A percentile compares a stretch with the other conserved stretches of the same genome.
These are phyloP conservation scores for Tipula lateralis DNA, from an alignment of 2,888 invertebrate species.

Conservation along the genomic window DNA sequence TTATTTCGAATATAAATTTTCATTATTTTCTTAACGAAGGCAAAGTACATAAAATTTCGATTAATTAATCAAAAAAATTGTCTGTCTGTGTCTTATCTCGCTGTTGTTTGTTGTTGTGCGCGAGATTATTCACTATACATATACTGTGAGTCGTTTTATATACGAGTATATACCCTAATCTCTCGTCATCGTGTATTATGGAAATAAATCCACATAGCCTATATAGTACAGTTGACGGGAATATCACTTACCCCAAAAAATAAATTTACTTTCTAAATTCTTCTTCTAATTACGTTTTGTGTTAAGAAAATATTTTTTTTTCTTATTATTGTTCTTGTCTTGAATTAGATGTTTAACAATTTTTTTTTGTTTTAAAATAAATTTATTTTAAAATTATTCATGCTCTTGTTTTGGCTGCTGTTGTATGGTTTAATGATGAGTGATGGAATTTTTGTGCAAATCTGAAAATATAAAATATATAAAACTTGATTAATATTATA, in stretches of 20 bases:
- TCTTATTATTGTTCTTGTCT: neutral
- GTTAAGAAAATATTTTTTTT: neutral
- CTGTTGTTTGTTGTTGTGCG: neutral
- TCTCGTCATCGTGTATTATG: neutral
- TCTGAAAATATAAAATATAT: neutral
- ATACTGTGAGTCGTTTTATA: too few relatives aligned
- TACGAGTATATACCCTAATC: neutral
- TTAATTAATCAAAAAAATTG: neutral
- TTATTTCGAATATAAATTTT: neutral
- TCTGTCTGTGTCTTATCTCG: neutral
- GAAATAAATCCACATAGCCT: neutral
- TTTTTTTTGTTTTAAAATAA: neutral
- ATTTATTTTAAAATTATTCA: neutral
- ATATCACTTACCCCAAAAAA: neutral
- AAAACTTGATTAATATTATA: neutral
- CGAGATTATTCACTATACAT: neutral
- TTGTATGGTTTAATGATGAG: neutral
- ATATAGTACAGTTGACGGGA: neutral
- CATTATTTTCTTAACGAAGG: neutral
- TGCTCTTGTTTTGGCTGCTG: neutral
- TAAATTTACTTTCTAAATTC: neutral
- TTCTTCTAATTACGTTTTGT: neutral
- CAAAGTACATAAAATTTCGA: neutral
- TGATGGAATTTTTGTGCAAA: neutral
- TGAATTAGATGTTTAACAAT: neutral